Base-by-base conservation (phyloP, 2,113 vertebrate genomes). In the Menidia beryllina region DNA sequence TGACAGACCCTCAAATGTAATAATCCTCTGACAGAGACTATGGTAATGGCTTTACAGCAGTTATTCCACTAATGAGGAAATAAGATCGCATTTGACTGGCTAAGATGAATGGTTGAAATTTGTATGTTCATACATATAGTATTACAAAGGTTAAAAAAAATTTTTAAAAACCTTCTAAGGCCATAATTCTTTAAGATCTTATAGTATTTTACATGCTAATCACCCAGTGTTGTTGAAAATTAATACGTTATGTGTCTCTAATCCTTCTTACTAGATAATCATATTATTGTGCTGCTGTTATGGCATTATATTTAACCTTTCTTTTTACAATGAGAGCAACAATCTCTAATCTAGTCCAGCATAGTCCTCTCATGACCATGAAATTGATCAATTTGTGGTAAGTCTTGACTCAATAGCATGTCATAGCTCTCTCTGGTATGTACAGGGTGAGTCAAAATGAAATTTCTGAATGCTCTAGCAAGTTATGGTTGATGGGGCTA, bases 1-100 rank as follows among this genome's bases (percentile, higher is more conserved):
- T 86, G n/a, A 76, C 61, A 64, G 79, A 75, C 58, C 26, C 52
- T 70, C 81, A 81, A 65, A 84, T 84, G 73, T 66, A 64, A 79
- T 90, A 85, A 90, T 88, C 84, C 83, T 71, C 41, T 48, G 47
- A 78, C 82, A 77, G 70, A 83, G 65, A 74, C 43, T 17, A 48
- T 68, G 41, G 75, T 81, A 72, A 75, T 26, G 10, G 81, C 30
- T 64, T 87, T 84, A 79, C 10, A 23, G 48, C 72, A 27, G 11
- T 71, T 65, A 79, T 56, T 45, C 58, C 23, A 39, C 53, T 80
- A 65, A 85, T 79, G 48, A n/a, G 21, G 45, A 67, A 30, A 55
- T 77, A 57, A 75, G 55, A 75, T 47, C 52, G 57, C n/a, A 76
- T 71, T 58, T 41, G 26, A 50, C 19, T 75, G 56, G 58, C 79